phyloP scores from a whole-genome alignment of 2,797 vertebrate genomes.

The Calcarius lapponicus region DNA sequence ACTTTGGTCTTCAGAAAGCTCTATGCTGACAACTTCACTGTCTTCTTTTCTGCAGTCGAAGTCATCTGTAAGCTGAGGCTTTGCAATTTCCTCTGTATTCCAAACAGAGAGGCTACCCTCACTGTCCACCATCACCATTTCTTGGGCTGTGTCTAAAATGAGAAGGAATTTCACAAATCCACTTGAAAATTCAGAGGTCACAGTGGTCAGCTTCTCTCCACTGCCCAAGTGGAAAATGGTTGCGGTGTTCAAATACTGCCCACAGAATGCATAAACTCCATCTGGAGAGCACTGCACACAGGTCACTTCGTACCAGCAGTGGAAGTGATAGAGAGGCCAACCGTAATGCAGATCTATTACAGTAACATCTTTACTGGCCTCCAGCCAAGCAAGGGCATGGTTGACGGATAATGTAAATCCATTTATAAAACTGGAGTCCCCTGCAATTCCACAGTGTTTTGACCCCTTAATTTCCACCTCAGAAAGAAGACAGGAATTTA shows the following conservation, averaged over 20 bases:
- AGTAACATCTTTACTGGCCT: constrained; percentile 97
- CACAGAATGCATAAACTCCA: constrained; percentile 94
- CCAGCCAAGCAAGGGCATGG: constrained; percentile 96
- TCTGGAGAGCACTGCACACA: constrained; percentile 97
- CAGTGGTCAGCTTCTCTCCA: constrained; percentile 93
- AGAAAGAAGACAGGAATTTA: constrained; percentile 96
- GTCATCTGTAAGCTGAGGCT: constrained; percentile 93
- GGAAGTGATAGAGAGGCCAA: constrained; percentile 98
- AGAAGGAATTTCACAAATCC: constrained; percentile 98
- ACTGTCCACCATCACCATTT: constrained; percentile 98
- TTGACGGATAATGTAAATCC: constrained; percentile 94
- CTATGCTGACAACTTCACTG: constrained; percentile 92
- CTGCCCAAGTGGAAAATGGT: constrained; percentile 95
- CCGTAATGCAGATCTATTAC: constrained; percentile 96
- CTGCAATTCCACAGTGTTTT: constrained; percentile 88
- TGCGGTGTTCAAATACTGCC: constrained; percentile 95
- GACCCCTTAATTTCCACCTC: constrained; percentile 98
- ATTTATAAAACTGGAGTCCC: constrained; percentile 91
- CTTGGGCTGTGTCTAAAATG: constrained; percentile 90
- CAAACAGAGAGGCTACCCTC: constrained; percentile 97
- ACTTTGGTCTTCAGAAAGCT: constrained; percentile 96
- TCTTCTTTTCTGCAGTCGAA: constrained; percentile 96
- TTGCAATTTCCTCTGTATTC: constrained; percentile 94
- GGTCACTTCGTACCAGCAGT: constrained; percentile 99
- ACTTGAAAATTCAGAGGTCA: constrained; percentile 96